phyloP scores from a whole-genome alignment of 2,113 vertebrate species.

The Thunnus thynnus region DNA sequence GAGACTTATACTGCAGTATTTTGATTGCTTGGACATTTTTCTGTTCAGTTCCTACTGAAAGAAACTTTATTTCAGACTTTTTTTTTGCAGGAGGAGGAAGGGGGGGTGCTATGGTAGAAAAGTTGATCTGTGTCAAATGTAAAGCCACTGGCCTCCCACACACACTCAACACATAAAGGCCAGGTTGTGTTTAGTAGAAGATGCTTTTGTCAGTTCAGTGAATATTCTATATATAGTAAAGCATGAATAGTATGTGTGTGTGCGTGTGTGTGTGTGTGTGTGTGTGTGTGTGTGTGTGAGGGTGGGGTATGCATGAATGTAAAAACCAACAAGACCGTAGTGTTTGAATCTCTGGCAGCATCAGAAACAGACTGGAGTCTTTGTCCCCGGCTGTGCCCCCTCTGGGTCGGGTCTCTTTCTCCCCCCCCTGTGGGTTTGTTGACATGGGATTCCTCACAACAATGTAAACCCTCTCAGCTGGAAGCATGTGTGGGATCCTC shows the following conservation, averaged over 20 bases:
- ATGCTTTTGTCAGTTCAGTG: slow-evolving; percentile 33
- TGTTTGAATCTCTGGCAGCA: slow-evolving; percentile 54
- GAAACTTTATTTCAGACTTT: too few species aligned
- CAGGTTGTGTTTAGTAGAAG: slow-evolving; percentile 46
- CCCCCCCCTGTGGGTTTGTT: slow-evolving; percentile 60
- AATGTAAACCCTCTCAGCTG: slow-evolving; percentile 55
- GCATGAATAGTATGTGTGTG: too few species aligned
- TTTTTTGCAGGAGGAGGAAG: too few species aligned
- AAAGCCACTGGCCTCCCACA: neutral
- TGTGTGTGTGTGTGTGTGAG: slow-evolving; percentile 3
- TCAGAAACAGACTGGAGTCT: slow-evolving; percentile 70
- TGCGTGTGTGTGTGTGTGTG: slow-evolving; percentile 22
- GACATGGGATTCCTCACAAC: slow-evolving; percentile 77
- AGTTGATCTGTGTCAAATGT: neutral
- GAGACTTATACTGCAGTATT: too few species aligned
- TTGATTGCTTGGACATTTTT: too few species aligned
- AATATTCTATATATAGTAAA: slow-evolving; percentile 43
- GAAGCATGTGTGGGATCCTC: slow-evolving; percentile 16
- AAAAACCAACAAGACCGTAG: slow-evolving; percentile 54
- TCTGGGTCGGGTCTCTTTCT: slow-evolving; percentile 27
- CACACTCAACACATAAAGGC: slow-evolving; percentile 17
- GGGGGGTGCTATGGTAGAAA: neutral
- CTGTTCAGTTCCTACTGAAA: too few species aligned
- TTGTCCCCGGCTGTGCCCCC: slow-evolving; percentile 65
- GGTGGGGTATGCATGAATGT: slow-evolving; percentile 15